A percentile compares a stretch with the other conserved stretches of the same genome.
Conservation (phyloP, 2,797 vertebrate genomes). For the Rhincodon typus region DNA sequence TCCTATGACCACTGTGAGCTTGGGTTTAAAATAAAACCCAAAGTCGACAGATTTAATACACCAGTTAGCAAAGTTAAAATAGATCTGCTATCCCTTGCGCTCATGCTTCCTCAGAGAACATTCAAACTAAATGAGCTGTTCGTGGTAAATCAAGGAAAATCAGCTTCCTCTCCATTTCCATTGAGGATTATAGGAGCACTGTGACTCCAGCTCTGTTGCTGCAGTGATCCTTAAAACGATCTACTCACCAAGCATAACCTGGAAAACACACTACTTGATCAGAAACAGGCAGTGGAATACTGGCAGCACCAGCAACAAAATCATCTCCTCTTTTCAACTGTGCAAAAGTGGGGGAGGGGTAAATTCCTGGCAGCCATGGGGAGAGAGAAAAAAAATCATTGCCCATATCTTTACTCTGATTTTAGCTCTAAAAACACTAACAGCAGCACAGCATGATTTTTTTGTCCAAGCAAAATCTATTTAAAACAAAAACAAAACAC, state of each 20-base stretch:
- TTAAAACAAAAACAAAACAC: neutral
- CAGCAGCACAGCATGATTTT: neutral
- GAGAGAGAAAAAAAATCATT: neutral
- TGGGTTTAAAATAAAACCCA: neutral
- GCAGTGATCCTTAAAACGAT: neutral
- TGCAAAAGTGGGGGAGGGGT: no score
- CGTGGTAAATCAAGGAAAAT: neutral
- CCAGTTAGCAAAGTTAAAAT: neutral
- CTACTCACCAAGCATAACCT: neutral
- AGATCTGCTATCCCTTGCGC: neutral
- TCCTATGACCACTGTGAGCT: neutral
- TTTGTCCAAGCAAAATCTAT: neutral
- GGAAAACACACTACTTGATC: neutral
- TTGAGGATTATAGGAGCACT: neutral
- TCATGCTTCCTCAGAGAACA: no score
- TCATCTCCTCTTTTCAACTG: neutral
- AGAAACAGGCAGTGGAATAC: neutral
- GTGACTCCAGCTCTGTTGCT: neutral
- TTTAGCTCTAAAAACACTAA: no score
- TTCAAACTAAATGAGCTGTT: neutral
- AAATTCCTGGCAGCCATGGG: neutral
- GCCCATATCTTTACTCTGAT: no score
- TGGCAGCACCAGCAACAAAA: neutral
- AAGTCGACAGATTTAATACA: neutral
- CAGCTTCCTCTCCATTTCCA: neutral